phyloP scores from a whole-genome alignment of 2,888 invertebrate genomes.

The Limnephilus auricula region DNA sequence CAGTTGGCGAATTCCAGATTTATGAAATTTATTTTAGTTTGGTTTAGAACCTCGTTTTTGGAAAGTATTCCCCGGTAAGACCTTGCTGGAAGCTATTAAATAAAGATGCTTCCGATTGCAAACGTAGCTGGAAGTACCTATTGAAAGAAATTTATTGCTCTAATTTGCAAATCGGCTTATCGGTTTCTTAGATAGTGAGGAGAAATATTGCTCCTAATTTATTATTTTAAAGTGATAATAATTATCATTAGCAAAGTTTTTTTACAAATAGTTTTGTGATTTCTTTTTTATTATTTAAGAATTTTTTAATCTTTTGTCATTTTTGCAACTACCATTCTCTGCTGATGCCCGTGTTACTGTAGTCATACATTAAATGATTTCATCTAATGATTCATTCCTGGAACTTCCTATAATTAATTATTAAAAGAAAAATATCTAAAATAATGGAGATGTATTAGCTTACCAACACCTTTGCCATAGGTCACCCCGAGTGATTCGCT shows the following conservation, averaged over 20 bases:
- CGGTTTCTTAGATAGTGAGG: conserved; percentile 37
- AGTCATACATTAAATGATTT: too few relatives aligned
- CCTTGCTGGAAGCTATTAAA: conserved; percentile 52
- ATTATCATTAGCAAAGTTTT: not conserved
- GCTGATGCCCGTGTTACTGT: too few relatives aligned
- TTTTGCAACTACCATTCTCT: too few relatives aligned
- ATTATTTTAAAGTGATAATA: conserved; percentile 9
- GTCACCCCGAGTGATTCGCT: too few relatives aligned
- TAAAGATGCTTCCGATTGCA: conserved; percentile 59
- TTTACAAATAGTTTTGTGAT: not conserved
- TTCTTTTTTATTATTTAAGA: too few relatives aligned
- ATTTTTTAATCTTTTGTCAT: too few relatives aligned
- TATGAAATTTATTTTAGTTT: not conserved
- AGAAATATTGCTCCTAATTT: not conserved
- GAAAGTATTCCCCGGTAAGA: not conserved
- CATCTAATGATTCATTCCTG: too few relatives aligned
- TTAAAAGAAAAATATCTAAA: too few relatives aligned
- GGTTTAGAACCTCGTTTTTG: not conserved
- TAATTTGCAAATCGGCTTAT: conserved; percentile 63
- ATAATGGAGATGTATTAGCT: too few relatives aligned
- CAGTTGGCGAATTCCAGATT: not conserved
- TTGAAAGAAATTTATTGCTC: conserved; percentile 64
- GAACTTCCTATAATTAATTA: too few relatives aligned
- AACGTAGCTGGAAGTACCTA: conserved; percentile 57
- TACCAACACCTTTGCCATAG: too few relatives aligned